phyloP scores from a whole-genome alignment of 2,888 invertebrate species.

The Macrosiphum euphorbiae region DNA sequence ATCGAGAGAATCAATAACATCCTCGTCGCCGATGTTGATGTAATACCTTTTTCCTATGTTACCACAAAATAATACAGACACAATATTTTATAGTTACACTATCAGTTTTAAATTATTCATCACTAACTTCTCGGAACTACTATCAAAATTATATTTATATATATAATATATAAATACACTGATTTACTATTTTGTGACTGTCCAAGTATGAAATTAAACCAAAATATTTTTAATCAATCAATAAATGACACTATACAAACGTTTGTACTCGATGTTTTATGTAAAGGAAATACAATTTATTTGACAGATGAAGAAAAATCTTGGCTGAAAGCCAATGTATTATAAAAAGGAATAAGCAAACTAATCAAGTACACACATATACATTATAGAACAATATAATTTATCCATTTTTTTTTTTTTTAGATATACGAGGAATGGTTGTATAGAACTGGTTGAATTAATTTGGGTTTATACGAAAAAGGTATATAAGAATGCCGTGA shows the following conservation, averaged over 20 bases:
- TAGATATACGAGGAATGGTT: no score
- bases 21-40: neutral
- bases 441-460: neutral
- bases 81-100: neutral
- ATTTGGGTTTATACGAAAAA: neutral
- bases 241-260: neutral
- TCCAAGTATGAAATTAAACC: neutral
- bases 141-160: neutral
- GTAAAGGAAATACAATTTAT: neutral
- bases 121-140: neutral
- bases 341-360: neutral
- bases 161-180: neutral
- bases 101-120: neutral
- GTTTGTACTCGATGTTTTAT: neutral
- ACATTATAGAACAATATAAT: neutral
- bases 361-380: neutral
- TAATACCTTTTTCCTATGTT: slow-evolving; percentile 19
- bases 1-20: slow-evolving; percentile 1
- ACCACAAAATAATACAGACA: neutral
- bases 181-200: neutral
- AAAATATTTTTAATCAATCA: neutral
- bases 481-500: neutral
- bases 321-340: neutral
- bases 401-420: neutral
- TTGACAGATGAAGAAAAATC: neutral